Percentiles rank a stretch among this genome's conserved stretches.
Evolutionary conservation across 2,113 vertebrate species (phyloP).

Genomic region (Brachionichthys hirsutus): DNA sequence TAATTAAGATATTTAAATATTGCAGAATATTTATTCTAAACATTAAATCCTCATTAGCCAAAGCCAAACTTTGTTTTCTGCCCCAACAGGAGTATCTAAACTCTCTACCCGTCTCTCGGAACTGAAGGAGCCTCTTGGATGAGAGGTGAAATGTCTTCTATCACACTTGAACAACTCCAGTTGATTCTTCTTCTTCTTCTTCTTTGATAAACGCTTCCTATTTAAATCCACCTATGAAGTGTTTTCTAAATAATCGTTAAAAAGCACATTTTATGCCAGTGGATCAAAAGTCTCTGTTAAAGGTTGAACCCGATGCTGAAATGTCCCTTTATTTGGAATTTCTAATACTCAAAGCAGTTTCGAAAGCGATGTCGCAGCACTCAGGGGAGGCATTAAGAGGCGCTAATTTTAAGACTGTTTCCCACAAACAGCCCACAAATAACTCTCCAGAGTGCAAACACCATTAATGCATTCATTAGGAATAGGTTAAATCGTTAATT

Average conservation of each 20-base stretch:
- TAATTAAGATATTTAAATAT: no score
- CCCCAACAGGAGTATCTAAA: no score
- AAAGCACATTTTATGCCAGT: conserved; percentile 12
- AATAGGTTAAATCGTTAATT: conserved; percentile 46
- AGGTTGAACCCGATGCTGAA: conserved; percentile 22
- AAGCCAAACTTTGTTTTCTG: no score
- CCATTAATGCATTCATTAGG: conserved; percentile 64
- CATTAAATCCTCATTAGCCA: no score
- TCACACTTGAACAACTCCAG: no score
- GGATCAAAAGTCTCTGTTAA: conserved; percentile 4
- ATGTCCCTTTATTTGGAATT: conserved; percentile 21
- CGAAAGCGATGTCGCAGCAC: conserved; percentile 14
- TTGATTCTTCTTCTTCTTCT: no score
- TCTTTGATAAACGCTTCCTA: neutral
- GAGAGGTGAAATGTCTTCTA: no score
- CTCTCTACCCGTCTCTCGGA: no score
- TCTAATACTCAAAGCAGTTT: no score
- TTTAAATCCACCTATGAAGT: neutral
- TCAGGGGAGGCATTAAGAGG: conserved; percentile 57
- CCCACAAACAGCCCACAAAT: conserved; percentile 54
- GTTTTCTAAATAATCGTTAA: no score
- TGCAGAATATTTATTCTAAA: no score
- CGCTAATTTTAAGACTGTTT: conserved; percentile 61
- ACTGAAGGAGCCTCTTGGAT: no score
- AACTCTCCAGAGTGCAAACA: conserved; percentile 63